Percentiles rank a stretch among this genome's conserved stretches.
Evolutionary conservation across 2,888 invertebrate genomes (phyloP).

Genomic region (Yponomeuta cagnagella): DNA sequence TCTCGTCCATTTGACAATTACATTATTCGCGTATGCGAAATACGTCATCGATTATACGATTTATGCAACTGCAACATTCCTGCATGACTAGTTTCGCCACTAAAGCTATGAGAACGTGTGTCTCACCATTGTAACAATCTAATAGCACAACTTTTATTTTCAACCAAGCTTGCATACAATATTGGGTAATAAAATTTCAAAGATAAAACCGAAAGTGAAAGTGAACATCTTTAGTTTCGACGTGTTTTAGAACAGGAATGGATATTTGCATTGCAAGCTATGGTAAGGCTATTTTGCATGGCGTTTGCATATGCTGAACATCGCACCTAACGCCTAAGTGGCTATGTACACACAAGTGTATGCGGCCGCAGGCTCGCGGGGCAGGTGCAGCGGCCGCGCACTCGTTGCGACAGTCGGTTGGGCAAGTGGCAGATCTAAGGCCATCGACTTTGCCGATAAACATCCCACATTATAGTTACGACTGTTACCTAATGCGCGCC

Average conservation of each 20-base stretch:
- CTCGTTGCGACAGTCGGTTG: constrained; percentile 67
- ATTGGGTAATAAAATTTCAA: constrained; percentile 6
- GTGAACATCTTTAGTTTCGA: constrained; percentile 22
- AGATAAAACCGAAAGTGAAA: constrained; percentile 30
- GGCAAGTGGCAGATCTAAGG: constrained; percentile 54
- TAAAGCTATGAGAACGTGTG: background rate
- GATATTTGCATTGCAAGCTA: constrained; percentile 9
- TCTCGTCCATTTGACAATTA: constrained; percentile 16
- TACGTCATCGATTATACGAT: constrained; percentile 1
- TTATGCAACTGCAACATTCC: background rate
- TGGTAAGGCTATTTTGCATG: constrained; percentile 5
- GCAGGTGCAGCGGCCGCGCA: constrained; percentile 34
- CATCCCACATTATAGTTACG: constrained; percentile 59
- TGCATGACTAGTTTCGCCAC: background rate
- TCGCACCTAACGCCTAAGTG: background rate
- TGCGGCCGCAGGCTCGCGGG: background rate
- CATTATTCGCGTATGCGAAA: constrained; percentile 17
- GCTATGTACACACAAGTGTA: background rate
- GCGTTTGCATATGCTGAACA: constrained; percentile 7
- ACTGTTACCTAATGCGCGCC: constrained; percentile 54
- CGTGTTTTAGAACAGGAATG: constrained; percentile 10
- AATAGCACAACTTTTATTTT: constrained; percentile 44
- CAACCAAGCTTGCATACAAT: constrained; percentile 20
- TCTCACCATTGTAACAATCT: constrained; percentile 20
- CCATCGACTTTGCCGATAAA: constrained; percentile 60